These are phyloP conservation scores for Coptotermes formosanus DNA, from an alignment of 1,140 invertebrate genomes.

Conservation along the genomic window DNA sequence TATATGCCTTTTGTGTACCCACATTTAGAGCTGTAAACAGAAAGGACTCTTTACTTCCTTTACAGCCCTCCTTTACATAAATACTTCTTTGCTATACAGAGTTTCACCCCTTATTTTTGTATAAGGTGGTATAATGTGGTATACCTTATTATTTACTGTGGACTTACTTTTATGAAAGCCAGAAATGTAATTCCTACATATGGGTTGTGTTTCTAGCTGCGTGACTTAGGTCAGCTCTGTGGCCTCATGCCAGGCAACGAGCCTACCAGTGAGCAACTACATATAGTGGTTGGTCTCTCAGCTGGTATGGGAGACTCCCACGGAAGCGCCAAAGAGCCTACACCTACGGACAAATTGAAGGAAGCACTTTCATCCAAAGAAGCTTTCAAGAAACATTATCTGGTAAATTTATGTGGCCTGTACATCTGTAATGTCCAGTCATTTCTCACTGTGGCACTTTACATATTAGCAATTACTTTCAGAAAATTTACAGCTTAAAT, in stretches of 20 bases:
- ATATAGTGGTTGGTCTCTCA: conserved; percentile 84
- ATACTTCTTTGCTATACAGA: too few relatives aligned
- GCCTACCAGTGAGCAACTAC: conserved; percentile 82
- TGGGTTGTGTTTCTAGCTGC: conserved; percentile 58
- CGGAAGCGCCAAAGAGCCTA: conserved; percentile 52
- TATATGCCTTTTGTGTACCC: too few relatives aligned
- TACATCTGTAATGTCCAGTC: too few relatives aligned
- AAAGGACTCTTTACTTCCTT: too few relatives aligned
- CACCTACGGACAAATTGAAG: conserved; percentile 82
- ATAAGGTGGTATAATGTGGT: too few relatives aligned
- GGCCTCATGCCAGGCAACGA: conserved; percentile 85
- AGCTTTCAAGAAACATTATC: conserved; percentile 85
- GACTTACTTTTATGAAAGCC: conserved; percentile 19
- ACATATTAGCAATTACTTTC: background rate
- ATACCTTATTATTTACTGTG: background rate
- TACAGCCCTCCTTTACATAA: too few relatives aligned
- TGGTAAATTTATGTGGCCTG: conserved; percentile 53
- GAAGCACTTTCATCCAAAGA: conserved; percentile 88
- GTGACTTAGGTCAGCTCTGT: conserved; percentile 83
- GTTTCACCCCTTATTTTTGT: background rate
- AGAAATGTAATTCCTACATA: conserved; percentile 4
- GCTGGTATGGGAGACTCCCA: conserved; percentile 80
- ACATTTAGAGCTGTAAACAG: too few relatives aligned
- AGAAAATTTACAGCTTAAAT: background rate
- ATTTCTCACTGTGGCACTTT: background rate